phyloP scores from a whole-genome alignment of 2,888 invertebrate species.

The Alcis repandata region DNA sequence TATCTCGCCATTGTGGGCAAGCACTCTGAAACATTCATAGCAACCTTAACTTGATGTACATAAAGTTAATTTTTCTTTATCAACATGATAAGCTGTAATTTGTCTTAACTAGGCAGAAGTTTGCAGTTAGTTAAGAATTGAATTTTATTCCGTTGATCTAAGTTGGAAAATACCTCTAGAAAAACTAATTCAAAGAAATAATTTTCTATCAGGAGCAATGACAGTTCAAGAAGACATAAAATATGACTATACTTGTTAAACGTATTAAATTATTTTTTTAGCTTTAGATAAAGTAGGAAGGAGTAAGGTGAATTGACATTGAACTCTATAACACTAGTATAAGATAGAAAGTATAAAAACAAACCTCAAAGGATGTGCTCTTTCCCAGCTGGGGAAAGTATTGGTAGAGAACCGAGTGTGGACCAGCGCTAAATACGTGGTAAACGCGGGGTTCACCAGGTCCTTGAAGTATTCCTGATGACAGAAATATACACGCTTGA shows the following conservation, averaged over 20 bases:
- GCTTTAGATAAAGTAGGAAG: too few species aligned
- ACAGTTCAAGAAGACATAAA: too few species aligned
- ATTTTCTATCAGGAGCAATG: too few species aligned
- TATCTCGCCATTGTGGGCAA: constrained; percentile 99
- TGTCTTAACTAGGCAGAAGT: too few species aligned
- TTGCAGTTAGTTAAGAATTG: too few species aligned
- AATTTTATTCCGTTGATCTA: not conserved
- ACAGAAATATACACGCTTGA: constrained; percentile 18
- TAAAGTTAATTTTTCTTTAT: too few species aligned
- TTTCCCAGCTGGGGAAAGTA: constrained; percentile 99
- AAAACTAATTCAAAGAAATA: too few species aligned
- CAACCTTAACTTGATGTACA: not conserved
- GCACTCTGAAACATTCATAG: constrained; percentile 85
- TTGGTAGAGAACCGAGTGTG: constrained; percentile 99
- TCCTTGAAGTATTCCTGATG: constrained; percentile 91
- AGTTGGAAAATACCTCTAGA: too few species aligned
- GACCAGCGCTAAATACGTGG: constrained; percentile 97
- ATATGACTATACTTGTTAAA: too few species aligned
- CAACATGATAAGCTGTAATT: too few species aligned
- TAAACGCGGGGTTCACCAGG: constrained; percentile 91
- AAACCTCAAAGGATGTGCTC: constrained; percentile 98
- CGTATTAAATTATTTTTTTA: too few species aligned
- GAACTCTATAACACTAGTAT: not conserved
- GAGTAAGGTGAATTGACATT: too few species aligned
- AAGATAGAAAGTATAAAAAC: constrained; percentile 29